Evolutionary conservation across 2,113 vertebrate species (phyloP).

Genomic region (Lepus americanus): DNA sequence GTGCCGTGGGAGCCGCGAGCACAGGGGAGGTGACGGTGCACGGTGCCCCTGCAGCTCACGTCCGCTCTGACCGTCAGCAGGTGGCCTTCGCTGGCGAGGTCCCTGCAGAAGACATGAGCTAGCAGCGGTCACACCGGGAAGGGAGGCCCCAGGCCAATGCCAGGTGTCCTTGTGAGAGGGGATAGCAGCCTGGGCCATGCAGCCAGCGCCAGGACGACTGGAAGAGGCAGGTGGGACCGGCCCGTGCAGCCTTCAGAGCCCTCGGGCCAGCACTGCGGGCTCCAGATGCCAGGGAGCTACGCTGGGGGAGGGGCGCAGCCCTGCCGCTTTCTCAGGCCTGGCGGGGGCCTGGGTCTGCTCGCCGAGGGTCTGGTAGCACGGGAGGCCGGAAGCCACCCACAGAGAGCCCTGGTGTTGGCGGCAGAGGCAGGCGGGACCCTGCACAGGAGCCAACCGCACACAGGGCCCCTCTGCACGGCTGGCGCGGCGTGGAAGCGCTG

Average conservation of each 20-base stretch:
- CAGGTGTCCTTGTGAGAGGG: not conserved
- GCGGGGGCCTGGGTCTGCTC: no score
- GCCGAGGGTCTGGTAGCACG: rapidly evolving
- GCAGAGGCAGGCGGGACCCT: rapidly evolving
- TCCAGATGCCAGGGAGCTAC: no score
- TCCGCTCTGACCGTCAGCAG: not conserved
- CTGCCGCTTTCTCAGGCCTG: rapidly evolving
- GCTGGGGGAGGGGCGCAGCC: not conserved
- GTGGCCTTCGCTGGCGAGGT: not conserved
- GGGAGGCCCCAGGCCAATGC: rapidly evolving
- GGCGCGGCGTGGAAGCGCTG: not conserved
- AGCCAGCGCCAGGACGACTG: no score
- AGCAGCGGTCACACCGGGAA: rapidly evolving
- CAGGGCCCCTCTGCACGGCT: not conserved
- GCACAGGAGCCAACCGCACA: rapidly evolving
- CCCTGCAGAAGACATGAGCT: not conserved
- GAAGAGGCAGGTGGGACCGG: no score
- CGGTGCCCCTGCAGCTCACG: no score
- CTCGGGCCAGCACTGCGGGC: no score
- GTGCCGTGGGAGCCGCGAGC: not conserved
- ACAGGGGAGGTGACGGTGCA: not conserved
- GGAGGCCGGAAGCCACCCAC: no score
- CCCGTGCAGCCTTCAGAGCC: no score
- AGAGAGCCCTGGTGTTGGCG: not conserved
- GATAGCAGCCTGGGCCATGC: no score